These are phyloP conservation scores for Zygogramma bicolorata DNA, from an alignment of 2,888 invertebrate genomes.

Conservation along the genomic window DNA sequence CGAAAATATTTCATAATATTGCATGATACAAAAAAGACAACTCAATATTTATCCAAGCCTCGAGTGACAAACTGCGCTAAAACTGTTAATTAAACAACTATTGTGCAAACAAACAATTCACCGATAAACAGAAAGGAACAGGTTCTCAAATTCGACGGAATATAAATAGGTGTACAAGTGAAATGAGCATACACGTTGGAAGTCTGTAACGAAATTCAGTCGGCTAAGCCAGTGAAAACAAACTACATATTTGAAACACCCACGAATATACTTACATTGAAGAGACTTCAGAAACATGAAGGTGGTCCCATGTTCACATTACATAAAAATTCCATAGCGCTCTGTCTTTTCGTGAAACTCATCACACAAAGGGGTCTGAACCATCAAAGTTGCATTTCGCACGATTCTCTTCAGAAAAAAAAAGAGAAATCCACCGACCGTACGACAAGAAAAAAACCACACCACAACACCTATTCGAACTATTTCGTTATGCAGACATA, in stretches of 20 bases:
- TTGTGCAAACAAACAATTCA: conserved; percentile 32
- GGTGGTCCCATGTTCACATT: conserved; percentile 62
- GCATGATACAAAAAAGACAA: background rate
- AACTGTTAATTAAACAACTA: conserved; percentile 31
- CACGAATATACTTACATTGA: conserved; percentile 63
- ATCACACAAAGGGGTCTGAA: conserved; percentile 50
- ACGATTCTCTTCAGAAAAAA: conserved; percentile 39
- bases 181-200: conserved; percentile 31
- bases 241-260: conserved; percentile 57
- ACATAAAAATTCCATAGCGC: conserved; percentile 60
- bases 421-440: conserved; percentile 39
- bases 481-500: conserved; percentile 33
- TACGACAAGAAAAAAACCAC: conserved; percentile 38
- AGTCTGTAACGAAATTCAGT: conserved; percentile 44
- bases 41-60: background rate
- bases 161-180: conserved; percentile 28
- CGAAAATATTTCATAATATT: background rate
- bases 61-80: conserved; percentile 13
- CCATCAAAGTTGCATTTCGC: conserved; percentile 43
- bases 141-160: conserved; percentile 39
- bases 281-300: conserved; percentile 62
- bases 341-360: conserved; percentile 56
- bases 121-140: conserved; percentile 29
- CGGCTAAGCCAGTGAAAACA: conserved; percentile 50
- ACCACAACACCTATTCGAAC: conserved; percentile 39